Evolutionary conservation across 2,113 vertebrate genomes (phyloP).

Genomic region (Nematolebias whitei): DNA sequence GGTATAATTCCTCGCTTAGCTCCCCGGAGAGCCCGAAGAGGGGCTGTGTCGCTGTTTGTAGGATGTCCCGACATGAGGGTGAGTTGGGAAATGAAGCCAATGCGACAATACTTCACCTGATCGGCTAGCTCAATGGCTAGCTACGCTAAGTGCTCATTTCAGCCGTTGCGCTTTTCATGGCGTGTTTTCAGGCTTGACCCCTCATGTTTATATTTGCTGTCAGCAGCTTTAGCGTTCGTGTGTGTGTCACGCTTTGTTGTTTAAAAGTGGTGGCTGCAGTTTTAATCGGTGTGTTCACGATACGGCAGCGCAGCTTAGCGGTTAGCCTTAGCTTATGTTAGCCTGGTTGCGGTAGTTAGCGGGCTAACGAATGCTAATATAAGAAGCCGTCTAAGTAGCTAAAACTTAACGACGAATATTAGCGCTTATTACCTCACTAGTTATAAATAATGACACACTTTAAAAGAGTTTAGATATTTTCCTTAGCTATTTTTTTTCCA

Average conservation of each 20-base stretch:
- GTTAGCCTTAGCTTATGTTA: slow-evolving; percentile 60
- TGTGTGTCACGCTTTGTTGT: not conserved
- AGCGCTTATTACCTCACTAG: not conserved
- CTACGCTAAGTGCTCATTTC: slow-evolving; percentile 45
- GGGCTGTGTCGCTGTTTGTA: slow-evolving; percentile 81
- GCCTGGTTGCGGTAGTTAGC: slow-evolving; percentile 35
- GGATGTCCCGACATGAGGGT: slow-evolving; percentile 94
- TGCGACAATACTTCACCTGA: slow-evolving; percentile 56
- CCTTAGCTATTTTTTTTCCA: not conserved
- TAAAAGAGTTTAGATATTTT: no score
- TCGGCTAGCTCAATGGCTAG: slow-evolving; percentile 54
- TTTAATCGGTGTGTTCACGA: slow-evolving; percentile 7
- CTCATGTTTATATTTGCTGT: not conserved
- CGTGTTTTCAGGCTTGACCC: slow-evolving; percentile 21
- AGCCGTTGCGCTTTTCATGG: slow-evolving; percentile 51
- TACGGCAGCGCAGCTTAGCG: slow-evolving; percentile 56
- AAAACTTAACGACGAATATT: not conserved
- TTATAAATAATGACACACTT: rapidly evolving
- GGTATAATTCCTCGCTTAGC: slow-evolving; percentile 63
- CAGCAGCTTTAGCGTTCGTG: not conserved
- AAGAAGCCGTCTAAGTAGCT: slow-evolving; percentile 26
- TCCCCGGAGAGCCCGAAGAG: slow-evolving; percentile 77
- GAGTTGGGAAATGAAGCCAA: slow-evolving; percentile 69
- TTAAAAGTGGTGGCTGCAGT: not conserved
- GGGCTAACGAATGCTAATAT: slow-evolving; percentile 54